phyloP scores from a whole-genome alignment of 2,113 vertebrate genomes.

The Lophura nycthemera region DNA sequence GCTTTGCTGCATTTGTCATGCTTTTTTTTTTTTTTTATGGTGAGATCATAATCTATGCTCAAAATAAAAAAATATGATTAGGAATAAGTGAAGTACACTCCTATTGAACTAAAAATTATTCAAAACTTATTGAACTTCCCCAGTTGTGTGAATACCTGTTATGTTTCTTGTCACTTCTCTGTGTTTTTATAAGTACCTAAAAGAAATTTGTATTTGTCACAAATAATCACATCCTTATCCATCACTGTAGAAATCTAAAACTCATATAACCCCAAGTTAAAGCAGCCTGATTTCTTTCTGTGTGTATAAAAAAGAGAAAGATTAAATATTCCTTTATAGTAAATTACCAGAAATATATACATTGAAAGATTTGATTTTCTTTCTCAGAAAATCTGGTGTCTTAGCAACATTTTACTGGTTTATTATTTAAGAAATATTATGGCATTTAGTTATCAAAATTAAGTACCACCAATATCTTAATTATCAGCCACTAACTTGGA shows the following conservation, averaged over 20 bases:
- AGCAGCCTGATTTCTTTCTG: not conserved
- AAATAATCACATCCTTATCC: slow-evolving; percentile 33
- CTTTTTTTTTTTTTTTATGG: not conserved
- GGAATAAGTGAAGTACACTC: not conserved
- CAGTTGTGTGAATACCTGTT: not conserved
- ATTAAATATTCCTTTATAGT: not conserved
- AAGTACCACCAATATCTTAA: not conserved
- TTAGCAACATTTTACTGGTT: not conserved
- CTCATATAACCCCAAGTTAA: not conserved
- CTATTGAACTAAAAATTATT: not conserved
- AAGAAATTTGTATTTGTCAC: slow-evolving; percentile 33
- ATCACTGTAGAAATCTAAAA: slow-evolving; percentile 1
- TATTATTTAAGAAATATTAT: not conserved
- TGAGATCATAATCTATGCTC: slow-evolving; percentile 4
- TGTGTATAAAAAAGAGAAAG: not conserved
- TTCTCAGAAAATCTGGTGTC: not conserved
- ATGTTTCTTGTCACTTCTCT: not conserved
- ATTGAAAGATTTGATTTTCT: not conserved
- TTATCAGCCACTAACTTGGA: not conserved
- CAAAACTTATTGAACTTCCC: not conserved
- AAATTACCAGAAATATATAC: not conserved
- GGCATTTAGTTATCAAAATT: not conserved
- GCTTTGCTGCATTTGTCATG: slow-evolving; percentile 18
- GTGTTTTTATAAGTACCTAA: slow-evolving; percentile 1
- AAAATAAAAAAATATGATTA: slow-evolving; percentile 15